Percentiles rank a stretch among this genome's conserved stretches.
These are phyloP conservation scores for Tethea ocularis DNA, from an alignment of 2,888 invertebrate species.

Conservation along the genomic window DNA sequence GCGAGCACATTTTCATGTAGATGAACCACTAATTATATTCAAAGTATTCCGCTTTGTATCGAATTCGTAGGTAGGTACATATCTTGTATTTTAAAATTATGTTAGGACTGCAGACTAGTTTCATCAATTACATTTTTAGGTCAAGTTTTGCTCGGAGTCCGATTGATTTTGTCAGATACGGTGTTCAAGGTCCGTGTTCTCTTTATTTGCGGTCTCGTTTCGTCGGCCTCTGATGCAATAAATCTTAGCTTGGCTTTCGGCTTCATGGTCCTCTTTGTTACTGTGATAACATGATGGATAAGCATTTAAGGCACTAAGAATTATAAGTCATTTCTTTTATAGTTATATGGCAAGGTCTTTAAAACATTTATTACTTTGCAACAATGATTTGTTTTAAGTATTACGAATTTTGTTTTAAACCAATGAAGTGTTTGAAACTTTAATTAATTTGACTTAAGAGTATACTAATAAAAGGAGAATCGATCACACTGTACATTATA, in stretches of 20 bases:
- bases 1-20: no score
- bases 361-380: conserved; percentile 29
- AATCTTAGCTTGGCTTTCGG: conserved; percentile 74
- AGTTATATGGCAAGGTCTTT: conserved; percentile 52
- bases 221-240: conserved; percentile 80
- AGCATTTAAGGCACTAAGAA: conserved; percentile 63
- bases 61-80: not conserved
- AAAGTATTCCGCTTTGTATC: not conserved
- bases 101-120: conserved; percentile 32
- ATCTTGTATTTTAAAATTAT: not conserved
- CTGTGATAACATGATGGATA: conserved; percentile 76
- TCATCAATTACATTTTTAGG: conserved; percentile 75
- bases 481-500: not conserved
- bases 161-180: conserved; percentile 83
- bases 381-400: conserved; percentile 30
- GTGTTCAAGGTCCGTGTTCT: conserved; percentile 81
- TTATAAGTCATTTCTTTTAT: conserved; percentile 65
- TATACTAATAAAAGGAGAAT: not conserved
- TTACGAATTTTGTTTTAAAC: conserved; percentile 19
- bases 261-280: conserved; percentile 77
- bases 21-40: not conserved
- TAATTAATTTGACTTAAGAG: not conserved
- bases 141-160: conserved; percentile 79
- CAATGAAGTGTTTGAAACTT: not conserved
- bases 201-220: conserved; percentile 83